Percentiles rank a stretch among this genome's conserved stretches.
These are phyloP conservation scores for Trichoplusia ni DNA, from an alignment of 1,140 invertebrate species.

Conservation along the genomic window DNA sequence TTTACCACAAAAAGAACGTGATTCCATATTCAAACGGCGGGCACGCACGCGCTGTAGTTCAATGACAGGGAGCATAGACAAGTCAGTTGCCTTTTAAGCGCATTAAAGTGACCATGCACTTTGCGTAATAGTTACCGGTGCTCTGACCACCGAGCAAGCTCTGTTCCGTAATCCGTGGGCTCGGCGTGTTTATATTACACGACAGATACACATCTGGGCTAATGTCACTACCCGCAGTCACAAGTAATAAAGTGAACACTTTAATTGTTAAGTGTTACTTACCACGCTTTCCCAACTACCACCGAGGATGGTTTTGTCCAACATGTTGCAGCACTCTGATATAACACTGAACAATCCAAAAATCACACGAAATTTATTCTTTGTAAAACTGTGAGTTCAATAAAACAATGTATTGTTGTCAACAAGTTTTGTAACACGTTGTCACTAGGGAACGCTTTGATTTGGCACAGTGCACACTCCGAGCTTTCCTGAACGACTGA, in stretches of 20 bases:
- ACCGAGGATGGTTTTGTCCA: slow-evolving; percentile 72
- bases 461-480: slow-evolving; percentile 64
- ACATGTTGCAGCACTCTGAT: slow-evolving; percentile 56
- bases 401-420: slow-evolving; percentile 38
- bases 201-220: neutral
- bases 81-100: slow-evolving; percentile 69
- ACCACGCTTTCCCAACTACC: slow-evolving; percentile 79
- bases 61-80: slow-evolving; percentile 64
- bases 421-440: slow-evolving; percentile 62
- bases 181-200: neutral
- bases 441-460: slow-evolving; percentile 47
- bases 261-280: slow-evolving; percentile 43
- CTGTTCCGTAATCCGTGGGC: slow-evolving; percentile 46
- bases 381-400: neutral
- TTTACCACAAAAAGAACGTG: slow-evolving; percentile 61
- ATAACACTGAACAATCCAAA: slow-evolving; percentile 43
- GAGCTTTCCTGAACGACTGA: slow-evolving; percentile 73
- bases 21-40: slow-evolving; percentile 64
- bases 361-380: slow-evolving; percentile 10
- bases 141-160: slow-evolving; percentile 25
- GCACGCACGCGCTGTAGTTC: slow-evolving; percentile 56
- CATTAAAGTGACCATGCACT: slow-evolving; percentile 59
- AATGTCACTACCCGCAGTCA: neutral
- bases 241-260: neutral
- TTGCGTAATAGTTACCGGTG: slow-evolving; percentile 58